phyloP scores from a whole-genome alignment of 2,113 vertebrate species.

The Ginglymostoma cirratum region DNA sequence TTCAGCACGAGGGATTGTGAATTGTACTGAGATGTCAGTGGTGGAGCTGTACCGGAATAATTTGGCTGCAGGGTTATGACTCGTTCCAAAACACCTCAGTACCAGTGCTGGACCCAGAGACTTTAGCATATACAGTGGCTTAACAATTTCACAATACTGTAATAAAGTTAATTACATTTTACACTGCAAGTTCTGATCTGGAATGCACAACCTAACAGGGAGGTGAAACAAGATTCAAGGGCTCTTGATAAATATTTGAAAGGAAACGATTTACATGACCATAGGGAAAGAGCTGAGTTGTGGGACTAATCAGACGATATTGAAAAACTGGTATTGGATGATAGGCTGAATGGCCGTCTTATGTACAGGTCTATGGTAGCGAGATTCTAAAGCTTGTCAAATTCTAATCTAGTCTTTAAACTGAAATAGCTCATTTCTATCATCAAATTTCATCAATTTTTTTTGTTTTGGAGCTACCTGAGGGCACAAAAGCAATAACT shows the following conservation, averaged over 20 bases:
- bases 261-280: neutral
- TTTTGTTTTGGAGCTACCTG: constrained; percentile 20
- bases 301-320: too few species aligned
- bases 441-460: neutral
- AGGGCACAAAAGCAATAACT: constrained; percentile 35
- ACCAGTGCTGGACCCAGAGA: neutral
- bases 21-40: neutral
- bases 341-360: neutral
- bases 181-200: neutral
- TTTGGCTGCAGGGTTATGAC: neutral
- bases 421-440: neutral
- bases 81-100: neutral
- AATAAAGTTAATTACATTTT: neutral
- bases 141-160: neutral
- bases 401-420: neutral
- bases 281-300: neutral
- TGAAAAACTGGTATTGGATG: neutral
- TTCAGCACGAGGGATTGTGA: too few species aligned
- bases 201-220: neutral
- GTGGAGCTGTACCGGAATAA: neutral
- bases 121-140: neutral
- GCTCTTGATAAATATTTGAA: neutral
- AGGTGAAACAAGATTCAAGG: neutral
- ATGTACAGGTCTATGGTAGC: neutral
- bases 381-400: neutral